phyloP scores from a whole-genome alignment of 2,888 invertebrate species.

The Ectobius pallidus region DNA sequence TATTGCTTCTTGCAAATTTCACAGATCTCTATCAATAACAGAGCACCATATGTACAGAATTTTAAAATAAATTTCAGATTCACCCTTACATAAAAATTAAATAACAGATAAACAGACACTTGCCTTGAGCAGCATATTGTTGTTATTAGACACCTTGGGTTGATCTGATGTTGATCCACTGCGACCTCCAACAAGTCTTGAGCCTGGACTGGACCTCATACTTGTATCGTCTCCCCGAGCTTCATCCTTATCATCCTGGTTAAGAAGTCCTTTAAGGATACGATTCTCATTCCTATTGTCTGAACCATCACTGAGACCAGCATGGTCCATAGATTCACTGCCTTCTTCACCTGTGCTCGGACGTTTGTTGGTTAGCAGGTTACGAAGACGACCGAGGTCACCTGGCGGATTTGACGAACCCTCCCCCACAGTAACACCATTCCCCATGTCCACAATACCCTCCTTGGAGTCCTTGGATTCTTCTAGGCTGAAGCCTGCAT shows the following conservation, averaged over 20 bases:
- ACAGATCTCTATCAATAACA: no score
- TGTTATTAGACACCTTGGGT: slow-evolving; percentile 51
- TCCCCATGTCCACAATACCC: slow-evolving; percentile 53
- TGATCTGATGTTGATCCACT: slow-evolving; percentile 43
- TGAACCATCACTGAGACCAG: slow-evolving; percentile 42
- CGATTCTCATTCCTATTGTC: slow-evolving; percentile 56
- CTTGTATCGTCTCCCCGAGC: slow-evolving; percentile 48
- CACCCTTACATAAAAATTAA: no score
- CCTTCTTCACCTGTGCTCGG: slow-evolving; percentile 46
- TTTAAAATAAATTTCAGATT: no score
- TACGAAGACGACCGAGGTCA: slow-evolving; percentile 65
- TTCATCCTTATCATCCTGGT: slow-evolving; percentile 69
- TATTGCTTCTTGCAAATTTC: no score
- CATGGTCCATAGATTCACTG: slow-evolving; percentile 43
- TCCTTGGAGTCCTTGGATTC: slow-evolving; percentile 57
- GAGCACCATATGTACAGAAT: no score
- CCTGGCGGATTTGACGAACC: slow-evolving; percentile 49
- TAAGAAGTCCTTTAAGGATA: slow-evolving; percentile 67
- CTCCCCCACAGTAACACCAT: slow-evolving; percentile 45
- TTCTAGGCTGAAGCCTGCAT: slow-evolving; percentile 54
- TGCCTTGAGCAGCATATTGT: slow-evolving; percentile 71
- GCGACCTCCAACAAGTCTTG: slow-evolving; percentile 41
- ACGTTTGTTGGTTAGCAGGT: slow-evolving; percentile 58
- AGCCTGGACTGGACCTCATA: slow-evolving; percentile 17
- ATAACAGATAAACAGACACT: no score